Evolutionary conservation across 2,888 invertebrate species (phyloP), one percentile per base, ranked within the genome.

Genomic region (Galeruca laticollis): DNA sequence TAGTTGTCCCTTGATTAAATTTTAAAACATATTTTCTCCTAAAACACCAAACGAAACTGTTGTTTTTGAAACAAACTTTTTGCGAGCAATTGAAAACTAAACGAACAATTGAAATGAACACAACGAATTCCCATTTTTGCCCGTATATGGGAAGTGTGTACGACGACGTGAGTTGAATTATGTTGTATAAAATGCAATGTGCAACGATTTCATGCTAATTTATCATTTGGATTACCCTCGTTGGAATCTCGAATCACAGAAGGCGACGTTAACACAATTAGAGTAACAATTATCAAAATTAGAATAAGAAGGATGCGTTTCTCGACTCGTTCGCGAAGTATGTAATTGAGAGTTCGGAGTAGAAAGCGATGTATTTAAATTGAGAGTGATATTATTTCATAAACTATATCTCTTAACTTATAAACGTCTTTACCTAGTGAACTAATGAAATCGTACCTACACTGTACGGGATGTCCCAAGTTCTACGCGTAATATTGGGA

Each of bases 281-380:
- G 56, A 13, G 33, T 56, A 31, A 56, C 33, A 56, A 56, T 56
- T 56, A 56, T 56, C 15, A 15, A 10, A 56, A 56, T 56, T 31
- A 15, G 26, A 9, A 33, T 56, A 18, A 56, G 56, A 33, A 18
- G 51, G 21, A 9, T 10, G 15, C 10, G 47, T 47, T 18, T 1
- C 68, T 54, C 68, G 70, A 71, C 68, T 10, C 11, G 2, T n/a
- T 43, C 43, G 15, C 13, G n/a, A 2, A 43, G 6, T 43, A 43
- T n/a, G n/a, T n/a, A 43, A 43, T 43, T n/a, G 43, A 43, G 11
- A 43, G 43, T n/a, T 43, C 33, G 9, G 9, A 33, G 9, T 33
- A 6, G 33, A 9, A 6, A 33, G 33, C 4, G 4, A 33, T 33
- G 33, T n/a, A 13, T n/a, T 4, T 0, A 40, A 9, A 40, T 40